A percentile compares a stretch with the other conserved stretches of the same genome.
These are phyloP conservation scores for Eremobia ochroleuca DNA, from an alignment of 2,888 invertebrate species.

Conservation along the genomic window DNA sequence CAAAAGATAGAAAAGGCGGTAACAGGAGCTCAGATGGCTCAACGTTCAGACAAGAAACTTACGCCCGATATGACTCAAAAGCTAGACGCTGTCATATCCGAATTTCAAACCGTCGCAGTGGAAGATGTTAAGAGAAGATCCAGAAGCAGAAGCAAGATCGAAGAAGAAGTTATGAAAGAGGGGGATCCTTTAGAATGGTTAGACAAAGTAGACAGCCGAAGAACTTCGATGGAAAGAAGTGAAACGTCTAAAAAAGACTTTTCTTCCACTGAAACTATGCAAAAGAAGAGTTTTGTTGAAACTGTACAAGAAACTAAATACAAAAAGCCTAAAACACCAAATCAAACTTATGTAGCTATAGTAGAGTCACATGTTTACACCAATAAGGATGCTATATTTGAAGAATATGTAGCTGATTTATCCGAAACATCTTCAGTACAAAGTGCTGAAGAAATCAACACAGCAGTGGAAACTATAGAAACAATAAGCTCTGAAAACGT, in stretches of 20 bases:
- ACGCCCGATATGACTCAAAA: slow-evolving; percentile 82
- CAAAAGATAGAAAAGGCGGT: slow-evolving; percentile 53
- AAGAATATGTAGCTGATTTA: slow-evolving; percentile 74
- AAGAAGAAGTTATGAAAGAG: slow-evolving; percentile 77
- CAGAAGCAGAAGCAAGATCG: slow-evolving; percentile 78
- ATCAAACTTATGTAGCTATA: slow-evolving; percentile 83
- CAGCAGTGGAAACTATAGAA: slow-evolving; percentile 67
- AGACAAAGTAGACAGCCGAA: slow-evolving; percentile 72
- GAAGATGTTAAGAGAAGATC: slow-evolving; percentile 75
- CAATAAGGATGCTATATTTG: slow-evolving; percentile 84
- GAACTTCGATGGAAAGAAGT: slow-evolving; percentile 65
- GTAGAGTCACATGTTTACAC: slow-evolving; percentile 88
- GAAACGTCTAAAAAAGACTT: slow-evolving; percentile 66
- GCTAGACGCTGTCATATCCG: slow-evolving; percentile 85
- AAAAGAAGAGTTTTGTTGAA: slow-evolving; percentile 69
- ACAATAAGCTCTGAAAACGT: slow-evolving; percentile 69
- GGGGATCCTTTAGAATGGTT: slow-evolving; percentile 81
- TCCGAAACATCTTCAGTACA: slow-evolving; percentile 77
- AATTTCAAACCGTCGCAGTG: slow-evolving; percentile 82
- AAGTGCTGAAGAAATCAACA: slow-evolving; percentile 73
- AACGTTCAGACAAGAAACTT: slow-evolving; percentile 79
- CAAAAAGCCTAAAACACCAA: slow-evolving; percentile 70
- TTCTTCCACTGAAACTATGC: slow-evolving; percentile 67
- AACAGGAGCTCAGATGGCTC: slow-evolving; percentile 85
- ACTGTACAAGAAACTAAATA: slow-evolving; percentile 67